Evolutionary conservation across 30 jellyfish, hydroid and myxozoan genomes (phyloP), one percentile per base, ranked within the genome.

Genomic region (Haliclystus octoradiatus): DNA sequence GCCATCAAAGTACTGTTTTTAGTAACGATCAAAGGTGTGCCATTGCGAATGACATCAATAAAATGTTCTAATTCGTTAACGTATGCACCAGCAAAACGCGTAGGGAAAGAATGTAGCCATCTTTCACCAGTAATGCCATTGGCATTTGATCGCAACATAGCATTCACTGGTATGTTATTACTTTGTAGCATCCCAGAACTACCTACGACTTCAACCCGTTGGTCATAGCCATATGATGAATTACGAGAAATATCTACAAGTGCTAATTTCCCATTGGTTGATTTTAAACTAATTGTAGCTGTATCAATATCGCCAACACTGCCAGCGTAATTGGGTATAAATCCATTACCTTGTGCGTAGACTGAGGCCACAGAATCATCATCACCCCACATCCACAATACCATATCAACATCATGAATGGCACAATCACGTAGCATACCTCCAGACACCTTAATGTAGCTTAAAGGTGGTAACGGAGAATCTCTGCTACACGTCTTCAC

Each of bases 361-460:
- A 91, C 99, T 25, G 75, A 34, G 14, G 9, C 19, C 57, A 19
- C 14, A 12, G 31, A 26, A 2, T 94, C 95, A 34, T 78, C 66
- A 50, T 82, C 95, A 4, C 82, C 86, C 68, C 77, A 66, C 15
- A 78, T 78, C 99, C 99, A 91, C 77, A 75, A 47, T 12, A 78
- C 71, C 80, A 91, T 60, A 49, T 91, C 99, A 22, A 82, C 73
- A 66, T 91, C 99, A 49, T 91, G 99, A 14, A 91, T 85, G 0
- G 93, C 95, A 65, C 99, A 91, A 50, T 91, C 99, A 57, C 82
- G 99, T 76, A 78, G 82, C 62, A 91, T 77, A 2, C 99, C 99
- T 24, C 93, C 91, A 19, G 99, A 91, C 14, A 73, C 67, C 62
- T 78, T 82, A 3, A 91, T 76, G 81, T 80, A 91, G 33, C 68